A percentile compares a stretch with the other conserved stretches of the same genome.
These are phyloP conservation scores for Alviniconcha strummeri DNA, from an alignment of 2,888 invertebrate species.

Conservation along the genomic window DNA sequence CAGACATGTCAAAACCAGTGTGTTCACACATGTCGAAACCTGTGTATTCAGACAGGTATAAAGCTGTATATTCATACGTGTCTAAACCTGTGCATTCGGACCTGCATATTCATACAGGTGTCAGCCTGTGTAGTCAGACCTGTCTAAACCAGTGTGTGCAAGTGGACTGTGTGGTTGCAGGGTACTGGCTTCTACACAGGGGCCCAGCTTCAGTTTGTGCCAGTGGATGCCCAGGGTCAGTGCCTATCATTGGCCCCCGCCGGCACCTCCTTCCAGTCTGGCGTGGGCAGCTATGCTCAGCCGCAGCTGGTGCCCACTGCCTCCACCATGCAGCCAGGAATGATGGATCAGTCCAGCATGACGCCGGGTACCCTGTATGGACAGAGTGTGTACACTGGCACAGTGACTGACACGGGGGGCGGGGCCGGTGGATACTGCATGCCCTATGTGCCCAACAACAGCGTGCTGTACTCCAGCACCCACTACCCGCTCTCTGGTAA, in stretches of 20 bases:
- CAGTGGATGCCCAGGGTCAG: conserved; percentile 26
- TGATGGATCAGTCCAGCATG: conserved; percentile 21
- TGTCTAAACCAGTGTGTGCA: too few species aligned
- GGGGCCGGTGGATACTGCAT: neutral
- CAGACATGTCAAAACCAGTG: too few species aligned
- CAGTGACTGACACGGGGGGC: neutral
- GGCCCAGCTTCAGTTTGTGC: conserved; percentile 11
- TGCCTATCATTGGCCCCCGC: neutral
- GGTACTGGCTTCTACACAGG: conserved; percentile 10
- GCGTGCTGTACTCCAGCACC: neutral
- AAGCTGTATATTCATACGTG: too few species aligned
- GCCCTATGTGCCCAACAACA: conserved; percentile 6
- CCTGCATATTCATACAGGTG: too few species aligned
- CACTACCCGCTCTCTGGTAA: neutral
- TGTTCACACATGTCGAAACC: too few species aligned
- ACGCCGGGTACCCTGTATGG: conserved; percentile 4
- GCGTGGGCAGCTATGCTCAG: conserved; percentile 19
- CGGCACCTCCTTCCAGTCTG: neutral
- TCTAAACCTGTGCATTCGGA: too few species aligned
- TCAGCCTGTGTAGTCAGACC: too few species aligned
- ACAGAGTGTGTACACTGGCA: conserved; percentile 23
- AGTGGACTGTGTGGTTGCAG: neutral
- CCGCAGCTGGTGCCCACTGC: conserved; percentile 12
- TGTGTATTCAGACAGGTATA: too few species aligned
- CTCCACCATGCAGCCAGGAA: conserved; percentile 13